Evolutionary conservation across 2,797 vertebrate species (phyloP).

Genomic region (Helostoma temminkii): DNA sequence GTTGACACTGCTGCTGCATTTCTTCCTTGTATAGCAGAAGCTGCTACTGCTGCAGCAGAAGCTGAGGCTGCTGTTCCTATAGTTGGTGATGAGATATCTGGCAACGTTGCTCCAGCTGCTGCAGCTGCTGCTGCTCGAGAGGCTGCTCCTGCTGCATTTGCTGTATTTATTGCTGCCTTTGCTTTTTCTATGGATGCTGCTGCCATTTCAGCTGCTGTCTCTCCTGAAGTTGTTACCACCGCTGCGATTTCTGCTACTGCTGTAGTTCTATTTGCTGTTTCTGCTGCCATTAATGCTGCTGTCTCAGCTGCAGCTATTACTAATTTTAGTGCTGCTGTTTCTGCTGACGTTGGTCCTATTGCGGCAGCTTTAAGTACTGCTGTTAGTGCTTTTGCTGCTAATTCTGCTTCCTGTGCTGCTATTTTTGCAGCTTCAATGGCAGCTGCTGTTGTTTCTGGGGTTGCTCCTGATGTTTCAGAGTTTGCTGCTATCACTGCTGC

Average conservation of each 20-base stretch:
- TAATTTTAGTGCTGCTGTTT: background rate
- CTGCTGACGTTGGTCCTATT: background rate
- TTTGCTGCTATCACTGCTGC: conserved; percentile 7
- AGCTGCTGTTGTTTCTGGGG: conserved; percentile 6
- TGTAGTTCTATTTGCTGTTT: background rate
- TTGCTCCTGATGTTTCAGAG: background rate
- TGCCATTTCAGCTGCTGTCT: background rate
- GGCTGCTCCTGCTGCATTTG: background rate
- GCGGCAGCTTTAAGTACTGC: background rate
- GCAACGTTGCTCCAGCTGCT: background rate
- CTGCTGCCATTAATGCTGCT: background rate
- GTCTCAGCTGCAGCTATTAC: background rate
- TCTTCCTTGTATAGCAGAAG: background rate
- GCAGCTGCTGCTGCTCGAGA: background rate
- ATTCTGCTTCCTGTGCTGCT: conserved; percentile 1
- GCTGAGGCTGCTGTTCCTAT: conserved; percentile 9
- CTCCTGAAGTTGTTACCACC: background rate
- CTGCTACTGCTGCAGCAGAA: background rate
- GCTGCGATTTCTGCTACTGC: background rate
- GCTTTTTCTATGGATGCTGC: background rate
- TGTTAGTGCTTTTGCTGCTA: conserved; percentile 7
- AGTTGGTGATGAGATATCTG: background rate
- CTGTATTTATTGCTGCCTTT: background rate
- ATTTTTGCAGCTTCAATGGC: background rate
- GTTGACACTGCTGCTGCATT: background rate